These are phyloP conservation scores for Operophtera brumata DNA, from an alignment of 2,888 invertebrate genomes.

Conservation along the genomic window DNA sequence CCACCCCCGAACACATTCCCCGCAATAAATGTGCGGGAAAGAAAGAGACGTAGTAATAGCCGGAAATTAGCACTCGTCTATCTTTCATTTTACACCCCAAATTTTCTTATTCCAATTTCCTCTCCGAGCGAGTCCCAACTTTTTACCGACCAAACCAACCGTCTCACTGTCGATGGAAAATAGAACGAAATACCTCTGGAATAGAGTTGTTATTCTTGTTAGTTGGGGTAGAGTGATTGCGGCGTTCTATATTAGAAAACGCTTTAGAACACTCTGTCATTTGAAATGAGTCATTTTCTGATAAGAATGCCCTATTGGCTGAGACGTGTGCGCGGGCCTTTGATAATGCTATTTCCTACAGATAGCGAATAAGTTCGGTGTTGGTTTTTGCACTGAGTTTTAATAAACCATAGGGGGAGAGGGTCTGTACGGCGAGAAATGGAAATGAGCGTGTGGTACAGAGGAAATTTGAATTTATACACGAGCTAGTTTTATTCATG, in stretches of 20 bases:
- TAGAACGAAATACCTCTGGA: constrained; percentile 17
- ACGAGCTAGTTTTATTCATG: constrained; percentile 78
- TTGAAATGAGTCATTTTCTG: constrained; percentile 88
- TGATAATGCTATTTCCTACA: constrained; percentile 79
- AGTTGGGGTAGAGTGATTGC: constrained; percentile 38
- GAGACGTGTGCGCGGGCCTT: constrained; percentile 76
- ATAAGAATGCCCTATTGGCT: constrained; percentile 83
- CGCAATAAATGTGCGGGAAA: constrained; percentile 77
- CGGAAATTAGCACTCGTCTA: constrained; percentile 88
- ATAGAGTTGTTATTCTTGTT: constrained; percentile 43
- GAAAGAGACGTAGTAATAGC: constrained; percentile 80
- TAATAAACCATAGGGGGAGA: constrained; percentile 76
- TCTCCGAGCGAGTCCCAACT: constrained; percentile 64
- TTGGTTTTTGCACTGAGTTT: constrained; percentile 77
- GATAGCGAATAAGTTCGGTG: constrained; percentile 75
- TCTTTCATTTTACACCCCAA: constrained; percentile 89
- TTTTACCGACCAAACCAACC: constrained; percentile 55
- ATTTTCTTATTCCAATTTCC: constrained; percentile 90
- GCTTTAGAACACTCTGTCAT: constrained; percentile 81
- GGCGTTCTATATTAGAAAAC: constrained; percentile 57
- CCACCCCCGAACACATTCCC: constrained; percentile 59
- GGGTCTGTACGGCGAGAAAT: constrained; percentile 71
- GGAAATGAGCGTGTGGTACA: constrained; percentile 78
- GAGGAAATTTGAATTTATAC: constrained; percentile 81
- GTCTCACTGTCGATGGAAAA: constrained; percentile 29